Percentiles rank a stretch among this genome's conserved stretches.
These are phyloP conservation scores for Platycercus adscitus DNA, from an alignment of 2,113 vertebrate genomes.

Conservation along the genomic window DNA sequence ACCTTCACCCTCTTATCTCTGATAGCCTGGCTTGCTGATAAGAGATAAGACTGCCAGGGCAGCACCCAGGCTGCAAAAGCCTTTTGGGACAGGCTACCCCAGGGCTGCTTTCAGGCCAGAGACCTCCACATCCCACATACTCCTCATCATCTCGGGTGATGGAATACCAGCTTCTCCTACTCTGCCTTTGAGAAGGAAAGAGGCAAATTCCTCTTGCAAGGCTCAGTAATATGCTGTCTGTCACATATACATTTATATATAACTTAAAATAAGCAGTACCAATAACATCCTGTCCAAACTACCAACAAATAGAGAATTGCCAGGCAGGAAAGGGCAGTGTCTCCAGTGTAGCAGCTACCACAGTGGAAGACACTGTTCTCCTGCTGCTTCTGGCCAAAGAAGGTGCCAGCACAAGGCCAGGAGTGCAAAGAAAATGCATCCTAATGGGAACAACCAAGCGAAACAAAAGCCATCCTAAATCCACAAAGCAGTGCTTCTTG, in stretches of 20 bases:
- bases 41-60: not conserved
- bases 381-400: not conserved
- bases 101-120: not conserved
- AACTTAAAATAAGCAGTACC: not conserved
- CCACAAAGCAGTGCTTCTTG: not conserved
- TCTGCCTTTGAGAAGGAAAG: not conserved
- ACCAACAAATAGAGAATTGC: fast-evolving
- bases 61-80: no score
- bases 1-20: constrained; percentile 9
- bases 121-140: not conserved
- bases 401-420: fast-evolving
- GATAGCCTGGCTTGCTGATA: not conserved
- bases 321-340: not conserved
- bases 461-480: not conserved
- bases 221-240: not conserved
- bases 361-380: not conserved
- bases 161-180: fast-evolving
- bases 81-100: no score
- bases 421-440: constrained; percentile 39
- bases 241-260: not conserved
- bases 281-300: not conserved
- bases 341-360: fast-evolving
- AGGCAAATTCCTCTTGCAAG: not conserved
- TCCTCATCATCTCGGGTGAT: fast-evolving
- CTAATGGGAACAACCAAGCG: not conserved